phyloP scores from a whole-genome alignment of 2,888 invertebrate genomes.

The Diplolepis rosae region DNA sequence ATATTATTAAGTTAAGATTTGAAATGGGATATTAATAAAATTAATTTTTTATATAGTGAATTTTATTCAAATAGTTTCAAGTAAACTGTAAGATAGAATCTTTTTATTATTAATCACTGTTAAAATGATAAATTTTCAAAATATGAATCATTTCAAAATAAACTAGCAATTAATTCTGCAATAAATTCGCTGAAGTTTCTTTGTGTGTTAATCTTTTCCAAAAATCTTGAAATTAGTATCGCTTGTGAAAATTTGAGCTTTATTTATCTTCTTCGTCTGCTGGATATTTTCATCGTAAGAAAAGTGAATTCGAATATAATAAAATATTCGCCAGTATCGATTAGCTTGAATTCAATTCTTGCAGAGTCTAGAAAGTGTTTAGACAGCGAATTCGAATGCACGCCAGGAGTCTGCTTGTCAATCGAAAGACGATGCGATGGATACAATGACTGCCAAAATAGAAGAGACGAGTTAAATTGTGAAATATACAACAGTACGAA shows the following conservation, averaged over 20 bases:
- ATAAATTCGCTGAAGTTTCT: not conserved
- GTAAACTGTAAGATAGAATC: too few species aligned
- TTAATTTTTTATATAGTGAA: too few species aligned
- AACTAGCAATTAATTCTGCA: not conserved
- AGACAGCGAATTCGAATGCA: conserved; percentile 83
- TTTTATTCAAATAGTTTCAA: too few species aligned
- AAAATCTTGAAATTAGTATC: not conserved
- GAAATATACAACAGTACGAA: conserved; percentile 54
- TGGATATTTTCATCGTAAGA: conserved; percentile 27
- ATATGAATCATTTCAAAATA: too few species aligned
- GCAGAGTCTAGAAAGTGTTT: conserved; percentile 77
- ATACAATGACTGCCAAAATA: conserved; percentile 82
- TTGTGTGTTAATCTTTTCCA: conserved; percentile 18
- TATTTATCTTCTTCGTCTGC: conserved; percentile 24
- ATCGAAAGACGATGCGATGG: conserved; percentile 80
- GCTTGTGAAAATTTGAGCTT: not conserved
- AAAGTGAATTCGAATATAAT: conserved; percentile 6
- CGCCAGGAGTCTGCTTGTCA: conserved; percentile 81
- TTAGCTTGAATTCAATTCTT: conserved; percentile 60
- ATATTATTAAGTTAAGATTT: too few species aligned
- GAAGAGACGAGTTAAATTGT: conserved; percentile 85
- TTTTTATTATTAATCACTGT: too few species aligned
- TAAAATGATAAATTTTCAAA: too few species aligned
- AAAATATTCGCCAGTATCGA: conserved; percentile 25
- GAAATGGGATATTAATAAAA: too few species aligned